A percentile compares a stretch with the other conserved stretches of the same genome.
These are phyloP conservation scores for Ceyx margarethae DNA, from an alignment of 2,113 vertebrate genomes.

Conservation along the genomic window DNA sequence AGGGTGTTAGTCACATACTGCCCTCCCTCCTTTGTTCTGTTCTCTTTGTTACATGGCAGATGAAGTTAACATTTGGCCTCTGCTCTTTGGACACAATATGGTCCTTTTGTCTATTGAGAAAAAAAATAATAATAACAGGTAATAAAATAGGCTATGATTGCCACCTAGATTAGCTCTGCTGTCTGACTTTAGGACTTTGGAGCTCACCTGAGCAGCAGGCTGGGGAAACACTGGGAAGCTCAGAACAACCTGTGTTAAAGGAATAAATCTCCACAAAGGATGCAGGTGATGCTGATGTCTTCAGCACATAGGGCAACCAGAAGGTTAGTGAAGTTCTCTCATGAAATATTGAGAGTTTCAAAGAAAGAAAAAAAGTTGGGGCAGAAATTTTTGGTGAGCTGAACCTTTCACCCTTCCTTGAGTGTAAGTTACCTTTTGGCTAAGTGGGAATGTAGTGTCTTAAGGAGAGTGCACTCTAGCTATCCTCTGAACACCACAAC, in stretches of 20 bases:
- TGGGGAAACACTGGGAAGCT: not conserved
- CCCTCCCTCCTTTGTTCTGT: not conserved
- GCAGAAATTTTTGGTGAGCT: not conserved
- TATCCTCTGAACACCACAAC: not conserved
- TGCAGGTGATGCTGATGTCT: not conserved
- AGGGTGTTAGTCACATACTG: not conserved
- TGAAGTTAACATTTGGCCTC: not conserved
- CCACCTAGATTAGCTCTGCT: not conserved
- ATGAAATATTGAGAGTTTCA: not conserved
- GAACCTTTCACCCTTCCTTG: not conserved
- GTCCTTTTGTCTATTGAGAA: not conserved
- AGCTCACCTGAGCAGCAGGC: not conserved
- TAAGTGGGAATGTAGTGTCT: not conserved
- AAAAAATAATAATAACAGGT: not conserved
- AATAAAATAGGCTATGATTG: not conserved
- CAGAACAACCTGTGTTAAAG: not conserved
- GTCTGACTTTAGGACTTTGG: not conserved
- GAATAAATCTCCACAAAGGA: not conserved
- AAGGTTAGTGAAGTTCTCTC: not conserved
- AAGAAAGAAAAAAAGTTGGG: not conserved
- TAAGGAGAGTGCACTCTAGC: not conserved
- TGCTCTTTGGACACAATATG: not conserved
- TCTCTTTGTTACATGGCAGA: not conserved
- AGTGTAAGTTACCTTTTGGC: not conserved
- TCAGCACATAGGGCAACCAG: not conserved